A percentile compares a stretch with the other conserved stretches of the same genome.
Conservation (phyloP, 2,888 invertebrate species). For the Sinotaia quadrata region DNA sequence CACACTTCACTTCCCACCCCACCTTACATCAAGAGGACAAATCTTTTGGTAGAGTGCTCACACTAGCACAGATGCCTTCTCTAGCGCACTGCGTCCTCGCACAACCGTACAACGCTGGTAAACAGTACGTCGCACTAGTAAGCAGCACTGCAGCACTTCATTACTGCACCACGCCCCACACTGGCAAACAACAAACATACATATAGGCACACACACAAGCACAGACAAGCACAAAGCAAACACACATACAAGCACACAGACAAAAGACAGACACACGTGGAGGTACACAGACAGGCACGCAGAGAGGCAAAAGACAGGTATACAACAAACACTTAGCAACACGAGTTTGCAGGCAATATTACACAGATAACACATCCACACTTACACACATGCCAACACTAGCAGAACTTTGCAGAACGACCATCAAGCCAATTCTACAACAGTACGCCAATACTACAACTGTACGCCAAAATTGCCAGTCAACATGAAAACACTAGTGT, state of each 20-base stretch:
- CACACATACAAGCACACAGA: not conserved
- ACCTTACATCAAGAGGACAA: too few relatives aligned
- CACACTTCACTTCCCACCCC: too few relatives aligned
- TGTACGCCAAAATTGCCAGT: not conserved
- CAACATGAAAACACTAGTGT: too few relatives aligned
- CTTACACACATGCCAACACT: slow-evolving; percentile 1
- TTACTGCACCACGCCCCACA: too few relatives aligned
- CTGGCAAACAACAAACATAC: not conserved
- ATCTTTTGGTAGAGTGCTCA: too few relatives aligned
- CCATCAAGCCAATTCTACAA: not conserved
- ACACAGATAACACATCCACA: slow-evolving; percentile 8
- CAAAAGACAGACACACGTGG: slow-evolving; percentile 1
- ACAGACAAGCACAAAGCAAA: not conserved
- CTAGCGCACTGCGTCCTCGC: too few relatives aligned
- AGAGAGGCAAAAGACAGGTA: not conserved
- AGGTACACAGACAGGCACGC: not conserved
- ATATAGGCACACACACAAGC: not conserved
- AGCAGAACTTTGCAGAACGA: not conserved
- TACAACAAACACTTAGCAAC: not conserved
- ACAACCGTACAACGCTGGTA: too few relatives aligned
- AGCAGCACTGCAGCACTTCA: too few relatives aligned
- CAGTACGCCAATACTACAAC: not conserved
- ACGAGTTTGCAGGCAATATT: not conserved
- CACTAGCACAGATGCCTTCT: too few relatives aligned
- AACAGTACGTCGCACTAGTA: too few relatives aligned